These are phyloP conservation scores for Cryptomyrus ogoouensis DNA, from an alignment of 2,113 vertebrate genomes.

Conservation along the genomic window DNA sequence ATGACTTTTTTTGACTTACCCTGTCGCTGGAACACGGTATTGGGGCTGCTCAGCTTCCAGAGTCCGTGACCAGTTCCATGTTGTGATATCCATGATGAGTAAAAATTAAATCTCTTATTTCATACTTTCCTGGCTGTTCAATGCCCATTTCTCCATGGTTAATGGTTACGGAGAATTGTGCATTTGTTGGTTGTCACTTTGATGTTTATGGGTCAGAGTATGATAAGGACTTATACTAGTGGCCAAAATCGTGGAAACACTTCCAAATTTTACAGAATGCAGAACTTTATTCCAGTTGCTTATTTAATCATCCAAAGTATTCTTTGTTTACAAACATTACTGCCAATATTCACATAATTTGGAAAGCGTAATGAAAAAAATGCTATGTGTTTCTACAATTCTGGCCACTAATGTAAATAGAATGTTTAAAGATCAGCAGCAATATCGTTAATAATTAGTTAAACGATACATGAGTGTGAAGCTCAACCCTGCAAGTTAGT, in stretches of 20 bases:
- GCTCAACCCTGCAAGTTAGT: not conserved
- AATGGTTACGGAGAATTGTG: not conserved
- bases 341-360: not conserved
- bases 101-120: not conserved
- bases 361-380: not conserved
- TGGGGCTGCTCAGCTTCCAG: not conserved
- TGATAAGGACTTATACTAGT: not conserved
- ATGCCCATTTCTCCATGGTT: not conserved
- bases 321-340: not conserved
- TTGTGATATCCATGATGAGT: not conserved
- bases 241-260: not conserved
- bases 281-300: not conserved
- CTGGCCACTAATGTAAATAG: not conserved
- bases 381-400: not conserved
- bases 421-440: too few relatives aligned
- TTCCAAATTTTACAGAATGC: not conserved
- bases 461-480: not conserved
- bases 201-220: not conserved
- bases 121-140: not conserved
- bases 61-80: not conserved
- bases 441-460: not conserved
- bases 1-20: not conserved
- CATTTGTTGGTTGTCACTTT: not conserved
- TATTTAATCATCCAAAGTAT: not conserved
- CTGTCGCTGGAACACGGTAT: not conserved